Base-by-base conservation (phyloP, 1,140 invertebrate genomes). In the Hycleus phaleratus region DNA sequence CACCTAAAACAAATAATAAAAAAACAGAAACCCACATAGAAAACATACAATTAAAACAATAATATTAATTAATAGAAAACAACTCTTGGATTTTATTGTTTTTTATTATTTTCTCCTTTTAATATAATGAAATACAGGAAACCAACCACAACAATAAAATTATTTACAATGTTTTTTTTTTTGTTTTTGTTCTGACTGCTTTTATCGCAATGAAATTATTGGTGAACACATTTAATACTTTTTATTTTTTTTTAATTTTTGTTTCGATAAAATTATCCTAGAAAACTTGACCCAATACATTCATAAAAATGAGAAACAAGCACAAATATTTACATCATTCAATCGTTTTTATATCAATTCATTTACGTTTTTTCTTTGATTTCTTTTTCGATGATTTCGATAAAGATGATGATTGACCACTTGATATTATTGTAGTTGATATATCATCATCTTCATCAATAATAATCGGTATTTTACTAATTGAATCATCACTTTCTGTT, bases 1-100 rank as follows among this genome's bases (percentile, higher is more conserved):
- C 78, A 3, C 79, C 78, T 67, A 80, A 80, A 82, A 71, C 18
- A 12, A 67, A 68, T 38, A 42, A 51, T 40, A 38, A 32, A 32
- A 4, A 32, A 7, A 32, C 49, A 42, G 38, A 47, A 8, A 32
- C 48, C 6, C 18, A 18, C 18, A 18, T 38, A 49, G 38, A 49
- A 49, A 52, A 54, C 43, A 1, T n/a, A 38, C 32, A 32, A 25
- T 3, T 11, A 11, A 45, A 47, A 39, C 4, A 39, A 47, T 42
- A 42, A 42, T 4, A 9, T 12, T 18, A 55, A 46, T 12, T 3
- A 55, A 55, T 8, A 42, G 46, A 46, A 40, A 12, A 7, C 25
- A 46, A 46, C 24, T 38, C 6, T 10, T 12, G 40, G 40, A 46
- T 38, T 55, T 55, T 44, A 44, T 43, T 10, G 11, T 42, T 11